Conservation (phyloP, 2,888 invertebrate genomes). For the Caprella mutica region DNA sequence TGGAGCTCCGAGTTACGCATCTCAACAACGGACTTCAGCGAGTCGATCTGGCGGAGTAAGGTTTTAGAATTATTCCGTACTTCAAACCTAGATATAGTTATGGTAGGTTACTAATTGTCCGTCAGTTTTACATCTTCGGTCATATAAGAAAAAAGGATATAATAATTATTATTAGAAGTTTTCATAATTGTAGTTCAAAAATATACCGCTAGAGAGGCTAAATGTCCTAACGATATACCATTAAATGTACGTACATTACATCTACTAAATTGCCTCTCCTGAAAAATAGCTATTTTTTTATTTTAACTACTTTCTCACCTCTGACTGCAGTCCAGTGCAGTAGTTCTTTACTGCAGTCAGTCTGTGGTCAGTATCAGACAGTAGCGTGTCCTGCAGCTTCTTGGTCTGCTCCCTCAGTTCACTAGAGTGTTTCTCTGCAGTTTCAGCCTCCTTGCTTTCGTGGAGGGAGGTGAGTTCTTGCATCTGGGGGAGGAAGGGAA, state of each 20-base stretch:
- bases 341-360: slow-evolving; percentile 22
- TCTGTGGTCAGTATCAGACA: slow-evolving; percentile 29
- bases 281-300: background rate
- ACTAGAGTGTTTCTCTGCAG: slow-evolving; percentile 16
- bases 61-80: too few relatives aligned
- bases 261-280: too few relatives aligned
- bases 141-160: too few relatives aligned
- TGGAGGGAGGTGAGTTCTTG: slow-evolving; percentile 14
- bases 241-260: too few relatives aligned
- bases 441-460: slow-evolving; percentile 12
- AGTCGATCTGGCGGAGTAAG: slow-evolving; percentile 52
- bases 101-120: too few relatives aligned
- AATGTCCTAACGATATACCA: too few relatives aligned
- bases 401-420: slow-evolving; percentile 18
- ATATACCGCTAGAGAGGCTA: too few relatives aligned
- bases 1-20: slow-evolving; percentile 75
- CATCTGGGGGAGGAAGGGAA: slow-evolving; percentile 1
- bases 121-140: too few relatives aligned
- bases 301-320: slow-evolving; percentile 7
- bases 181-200: too few relatives aligned
- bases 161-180: too few relatives aligned
- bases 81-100: too few relatives aligned
- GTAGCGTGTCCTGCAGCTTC: slow-evolving; percentile 26
- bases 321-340: slow-evolving; percentile 26
- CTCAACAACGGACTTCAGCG: slow-evolving; percentile 75